Evolutionary conservation across 1,140 invertebrate genomes (phyloP), one percentile per base, ranked within the genome.

Genomic region (Caerostris extrusa): DNA sequence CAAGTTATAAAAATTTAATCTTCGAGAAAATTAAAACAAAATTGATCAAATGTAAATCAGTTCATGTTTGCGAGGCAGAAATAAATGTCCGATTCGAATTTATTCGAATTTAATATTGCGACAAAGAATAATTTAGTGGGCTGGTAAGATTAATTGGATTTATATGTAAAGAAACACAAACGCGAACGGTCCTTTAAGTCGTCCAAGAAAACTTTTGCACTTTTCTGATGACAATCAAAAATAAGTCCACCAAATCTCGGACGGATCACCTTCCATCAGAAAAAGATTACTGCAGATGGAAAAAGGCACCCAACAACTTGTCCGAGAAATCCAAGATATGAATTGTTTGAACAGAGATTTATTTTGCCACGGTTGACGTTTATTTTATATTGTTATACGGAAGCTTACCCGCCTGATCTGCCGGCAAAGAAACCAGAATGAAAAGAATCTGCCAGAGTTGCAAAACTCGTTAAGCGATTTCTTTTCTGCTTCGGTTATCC

Each of bases 321-420:
- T 50, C 71, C 71, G 34, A 34, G 34, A 2, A 34, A 34, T 77
- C 71, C 53, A 19, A 5, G 71, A 77, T 77, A 77, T 77, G 71
- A 77, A 77, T 77, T 77, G 71, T 77, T 77, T 50, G 50, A 34
- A 77, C 71, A 12, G 53, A 77, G 71, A 77, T 77, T 77, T 77
- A 77, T 77, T 77, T 77, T 77, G 71, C 53, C 53, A 50, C 34
- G 19, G 71, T 50, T 77, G 71, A 77, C 71, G 71, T 53, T 77
- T 77, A 77, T 77, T 77, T 77, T 53, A 77, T 77, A 77, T 77
- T 77, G 71, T 53, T 77, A 8, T 77, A 77, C 12, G 71, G 71
- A 50, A 77, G 71, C 71, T 77, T 77, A 77, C 8, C 7, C 69
- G 14, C 2, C 71, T 12, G 71, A 77, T 77, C 71, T 34, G 50